Conservation (phyloP, 2,113 vertebrate genomes). For the Burhinus bistriatus region DNA sequence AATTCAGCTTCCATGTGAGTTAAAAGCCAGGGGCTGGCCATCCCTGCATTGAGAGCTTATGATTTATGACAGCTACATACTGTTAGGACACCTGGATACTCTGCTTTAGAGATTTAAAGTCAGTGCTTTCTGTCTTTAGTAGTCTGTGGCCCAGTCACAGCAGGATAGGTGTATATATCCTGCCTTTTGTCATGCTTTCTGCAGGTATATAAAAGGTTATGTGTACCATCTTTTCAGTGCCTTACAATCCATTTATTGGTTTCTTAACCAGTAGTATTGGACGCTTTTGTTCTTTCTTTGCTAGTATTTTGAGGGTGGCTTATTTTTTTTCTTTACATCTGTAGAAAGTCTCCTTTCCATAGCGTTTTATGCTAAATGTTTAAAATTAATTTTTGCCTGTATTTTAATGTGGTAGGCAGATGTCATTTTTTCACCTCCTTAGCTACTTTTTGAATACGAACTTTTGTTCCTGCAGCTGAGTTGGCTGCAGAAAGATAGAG, state of each 20-base stretch:
- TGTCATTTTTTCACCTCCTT: not conserved
- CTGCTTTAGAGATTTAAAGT: not conserved
- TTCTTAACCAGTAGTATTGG: not conserved
- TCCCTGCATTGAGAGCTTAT: not conserved
- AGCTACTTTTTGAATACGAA: not conserved
- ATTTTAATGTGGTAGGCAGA: not conserved
- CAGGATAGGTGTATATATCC: not conserved
- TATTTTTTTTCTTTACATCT: not conserved
- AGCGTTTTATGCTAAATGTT: not conserved
- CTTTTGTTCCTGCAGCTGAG: not conserved
- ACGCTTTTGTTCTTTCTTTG: not conserved
- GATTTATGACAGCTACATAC: rapidly evolving
- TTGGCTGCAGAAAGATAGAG: not conserved
- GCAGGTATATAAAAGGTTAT: rapidly evolving
- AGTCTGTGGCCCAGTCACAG: not conserved
- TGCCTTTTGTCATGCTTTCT: not conserved
- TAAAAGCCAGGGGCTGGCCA: not conserved
- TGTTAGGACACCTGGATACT: not conserved
- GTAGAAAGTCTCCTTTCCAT: not conserved
- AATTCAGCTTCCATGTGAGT: not conserved
- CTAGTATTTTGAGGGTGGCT: not conserved
- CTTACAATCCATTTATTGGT: not conserved
- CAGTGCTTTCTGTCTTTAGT: not conserved
- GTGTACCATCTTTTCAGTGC: not conserved
- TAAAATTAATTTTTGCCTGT: not conserved